Percentiles rank a stretch among this genome's conserved stretches.
Conservation (phyloP, 2,113 vertebrate species). For the Callospermophilus lateralis region DNA sequence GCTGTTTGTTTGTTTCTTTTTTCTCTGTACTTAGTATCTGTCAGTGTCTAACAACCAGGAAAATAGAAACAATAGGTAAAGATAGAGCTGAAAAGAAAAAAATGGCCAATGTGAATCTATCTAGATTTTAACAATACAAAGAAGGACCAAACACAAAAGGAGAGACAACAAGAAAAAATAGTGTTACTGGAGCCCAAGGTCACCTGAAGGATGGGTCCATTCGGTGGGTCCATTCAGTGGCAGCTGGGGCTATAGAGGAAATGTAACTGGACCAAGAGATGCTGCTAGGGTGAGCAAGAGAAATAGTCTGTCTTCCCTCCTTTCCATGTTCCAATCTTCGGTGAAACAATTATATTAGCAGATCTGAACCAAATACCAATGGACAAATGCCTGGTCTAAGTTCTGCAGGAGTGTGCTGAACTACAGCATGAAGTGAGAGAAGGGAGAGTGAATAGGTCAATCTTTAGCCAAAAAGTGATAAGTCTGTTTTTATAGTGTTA, state of each 20-base stretch:
- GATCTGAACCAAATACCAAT: neutral
- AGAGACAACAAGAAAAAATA: neutral
- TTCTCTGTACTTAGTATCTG: neutral
- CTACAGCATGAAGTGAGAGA: neutral
- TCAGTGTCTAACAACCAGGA: neutral
- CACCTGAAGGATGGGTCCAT: neutral
- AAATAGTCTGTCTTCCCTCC: neutral
- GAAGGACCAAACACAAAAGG: neutral
- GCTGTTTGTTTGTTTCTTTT: too few species aligned
- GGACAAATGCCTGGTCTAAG: neutral
- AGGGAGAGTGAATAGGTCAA: neutral
- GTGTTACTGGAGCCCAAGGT: neutral
- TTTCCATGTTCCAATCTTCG: neutral
- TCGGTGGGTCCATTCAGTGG: neutral
- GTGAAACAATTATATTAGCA: neutral
- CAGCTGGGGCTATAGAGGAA: neutral
- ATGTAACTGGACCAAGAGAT: neutral
- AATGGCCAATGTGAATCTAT: neutral
- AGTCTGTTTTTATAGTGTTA: neutral
- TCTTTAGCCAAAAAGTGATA: too few species aligned
- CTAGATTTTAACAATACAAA: neutral
- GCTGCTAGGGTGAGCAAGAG: accelerated
- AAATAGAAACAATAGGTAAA: neutral
- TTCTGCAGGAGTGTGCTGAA: neutral
- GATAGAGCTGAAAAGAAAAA: neutral